A percentile compares a stretch with the other conserved stretches of the same genome.
Conservation (phyloP, 1,140 invertebrate genomes). For the Mercenaria mercenaria region DNA sequence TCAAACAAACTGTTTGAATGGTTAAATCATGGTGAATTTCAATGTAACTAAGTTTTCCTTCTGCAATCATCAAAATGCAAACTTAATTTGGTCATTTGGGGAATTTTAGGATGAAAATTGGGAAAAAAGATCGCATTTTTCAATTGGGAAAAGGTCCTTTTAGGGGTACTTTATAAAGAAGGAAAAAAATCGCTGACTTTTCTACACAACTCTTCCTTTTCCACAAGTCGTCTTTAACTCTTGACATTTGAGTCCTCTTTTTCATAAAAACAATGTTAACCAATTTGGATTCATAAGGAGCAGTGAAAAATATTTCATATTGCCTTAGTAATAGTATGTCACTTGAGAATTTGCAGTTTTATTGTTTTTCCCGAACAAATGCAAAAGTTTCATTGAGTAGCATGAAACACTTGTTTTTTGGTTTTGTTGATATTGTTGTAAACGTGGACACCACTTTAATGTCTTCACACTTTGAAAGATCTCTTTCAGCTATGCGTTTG, state of each 20-base stretch:
- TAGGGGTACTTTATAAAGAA: too few relatives aligned
- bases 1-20: too few relatives aligned
- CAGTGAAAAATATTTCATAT: constrained; percentile 41
- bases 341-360: constrained; percentile 23
- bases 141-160: too few relatives aligned
- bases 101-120: too few relatives aligned
- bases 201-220: constrained; percentile 3
- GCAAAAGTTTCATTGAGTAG: constrained; percentile 49
- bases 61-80: too few relatives aligned
- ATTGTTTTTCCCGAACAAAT: constrained; percentile 39
- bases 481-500: constrained; percentile 75
- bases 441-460: not conserved
- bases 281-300: constrained; percentile 60
- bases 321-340: constrained; percentile 33
- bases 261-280: constrained; percentile 50
- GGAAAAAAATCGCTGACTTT: too few relatives aligned
- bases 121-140: too few relatives aligned
- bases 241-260: not conserved
- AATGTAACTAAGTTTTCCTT: too few relatives aligned
- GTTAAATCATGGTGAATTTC: too few relatives aligned
- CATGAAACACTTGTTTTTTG: constrained; percentile 59
- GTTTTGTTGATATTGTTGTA: constrained; percentile 34
- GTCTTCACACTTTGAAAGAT: not conserved
- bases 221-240: constrained; percentile 31
- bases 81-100: too few relatives aligned